Conservation (phyloP, 2,797 vertebrate species). For the Hypotaenidia okinawae region DNA sequence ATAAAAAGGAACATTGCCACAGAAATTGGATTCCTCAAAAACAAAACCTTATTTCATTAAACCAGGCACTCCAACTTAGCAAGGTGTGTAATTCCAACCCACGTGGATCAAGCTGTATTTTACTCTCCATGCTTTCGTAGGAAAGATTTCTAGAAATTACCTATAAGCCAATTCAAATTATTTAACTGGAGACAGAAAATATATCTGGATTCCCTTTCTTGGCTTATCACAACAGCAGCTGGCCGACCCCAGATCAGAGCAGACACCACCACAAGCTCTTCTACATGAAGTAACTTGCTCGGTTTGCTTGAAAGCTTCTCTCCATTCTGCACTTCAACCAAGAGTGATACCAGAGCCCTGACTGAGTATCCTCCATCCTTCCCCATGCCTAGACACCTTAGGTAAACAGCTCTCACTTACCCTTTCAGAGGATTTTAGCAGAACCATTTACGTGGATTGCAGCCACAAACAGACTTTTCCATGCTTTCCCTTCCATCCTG, state of each 20-base stretch:
- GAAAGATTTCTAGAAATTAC: background rate
- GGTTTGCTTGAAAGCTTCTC: background rate
- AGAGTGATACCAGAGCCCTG: background rate
- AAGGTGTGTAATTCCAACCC: background rate
- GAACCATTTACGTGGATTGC: background rate
- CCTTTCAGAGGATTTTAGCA: background rate
- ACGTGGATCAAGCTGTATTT: background rate
- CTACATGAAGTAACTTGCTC: background rate
- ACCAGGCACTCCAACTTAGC: background rate
- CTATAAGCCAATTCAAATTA: background rate
- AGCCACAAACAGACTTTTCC: background rate
- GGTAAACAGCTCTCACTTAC: background rate
- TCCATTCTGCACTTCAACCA: background rate
- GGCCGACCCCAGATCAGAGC: background rate
- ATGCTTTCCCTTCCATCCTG: background rate
- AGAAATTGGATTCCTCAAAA: conserved; percentile 6
- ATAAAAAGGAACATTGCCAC: background rate
- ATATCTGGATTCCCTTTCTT: background rate
- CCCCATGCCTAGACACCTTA: background rate
- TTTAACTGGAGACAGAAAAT: background rate
- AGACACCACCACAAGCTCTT: background rate
- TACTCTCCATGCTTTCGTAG: background rate
- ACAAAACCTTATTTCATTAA: background rate
- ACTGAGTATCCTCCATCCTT: background rate
- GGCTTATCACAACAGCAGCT: background rate